Percentiles rank a stretch among this genome's conserved stretches.
phyloP scores from a whole-genome alignment of 2,888 invertebrate species.

The Chironomus riparius region DNA sequence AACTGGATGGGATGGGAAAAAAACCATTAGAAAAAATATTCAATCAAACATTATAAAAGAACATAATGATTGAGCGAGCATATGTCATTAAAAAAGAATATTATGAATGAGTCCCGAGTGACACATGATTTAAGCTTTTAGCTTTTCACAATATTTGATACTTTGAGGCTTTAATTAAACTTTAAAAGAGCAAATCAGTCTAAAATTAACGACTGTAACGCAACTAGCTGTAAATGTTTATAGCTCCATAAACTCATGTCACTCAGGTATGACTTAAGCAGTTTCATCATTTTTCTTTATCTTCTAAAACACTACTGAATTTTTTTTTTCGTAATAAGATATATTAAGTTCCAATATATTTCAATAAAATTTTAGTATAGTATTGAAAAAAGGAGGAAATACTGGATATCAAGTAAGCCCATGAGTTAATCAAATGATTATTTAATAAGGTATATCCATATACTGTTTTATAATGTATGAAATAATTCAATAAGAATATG shows the following conservation, averaged over 20 bases:
- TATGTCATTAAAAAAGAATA: too few species aligned
- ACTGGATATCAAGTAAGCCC: not conserved
- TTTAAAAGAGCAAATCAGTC: not conserved
- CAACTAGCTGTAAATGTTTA: not conserved
- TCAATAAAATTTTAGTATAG: not conserved
- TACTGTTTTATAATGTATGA: not conserved
- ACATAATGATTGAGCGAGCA: too few species aligned
- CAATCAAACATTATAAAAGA: too few species aligned
- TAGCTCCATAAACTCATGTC: not conserved
- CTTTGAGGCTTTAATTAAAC: not conserved
- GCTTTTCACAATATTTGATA: not conserved
- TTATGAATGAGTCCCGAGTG: not conserved
- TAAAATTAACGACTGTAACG: not conserved
- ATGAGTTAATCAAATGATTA: not conserved
- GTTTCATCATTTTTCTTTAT: not conserved
- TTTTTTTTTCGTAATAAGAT: not conserved
- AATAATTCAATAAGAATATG: too few species aligned
- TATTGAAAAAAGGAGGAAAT: not conserved
- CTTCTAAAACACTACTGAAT: not conserved
- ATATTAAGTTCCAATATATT: not conserved
- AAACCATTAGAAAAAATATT: too few species aligned
- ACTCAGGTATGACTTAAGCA: not conserved
- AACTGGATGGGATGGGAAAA: too few species aligned
- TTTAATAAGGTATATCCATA: not conserved
- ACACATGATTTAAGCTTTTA: not conserved